A percentile compares a stretch with the other conserved stretches of the same genome.
phyloP scores from a whole-genome alignment of 2,113 vertebrate species.

The Pachycephala philippinensis region DNA sequence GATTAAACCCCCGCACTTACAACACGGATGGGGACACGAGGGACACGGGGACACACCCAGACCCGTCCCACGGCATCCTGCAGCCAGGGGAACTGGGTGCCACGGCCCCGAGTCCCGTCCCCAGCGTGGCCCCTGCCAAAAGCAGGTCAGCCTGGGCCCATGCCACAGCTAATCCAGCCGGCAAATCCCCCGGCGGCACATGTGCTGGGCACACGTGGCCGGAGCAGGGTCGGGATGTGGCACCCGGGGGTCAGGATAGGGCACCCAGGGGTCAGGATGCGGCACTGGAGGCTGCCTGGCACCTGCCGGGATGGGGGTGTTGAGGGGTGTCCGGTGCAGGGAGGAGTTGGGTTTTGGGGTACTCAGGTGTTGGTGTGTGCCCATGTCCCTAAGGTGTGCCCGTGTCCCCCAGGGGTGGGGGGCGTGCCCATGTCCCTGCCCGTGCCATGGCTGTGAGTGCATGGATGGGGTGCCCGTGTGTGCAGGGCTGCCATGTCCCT shows the following conservation, averaged over 20 bases:
- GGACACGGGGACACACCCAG: not conserved
- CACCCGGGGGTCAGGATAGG: not conserved
- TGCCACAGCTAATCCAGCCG: not conserved
- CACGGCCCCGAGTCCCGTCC: accelerated
- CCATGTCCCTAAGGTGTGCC: not conserved
- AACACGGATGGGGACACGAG: accelerated
- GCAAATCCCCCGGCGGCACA: not conserved
- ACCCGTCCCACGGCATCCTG: accelerated
- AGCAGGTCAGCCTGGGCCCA: not conserved
- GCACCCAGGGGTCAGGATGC: not conserved
- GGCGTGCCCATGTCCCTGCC: not conserved
- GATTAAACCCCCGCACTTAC: not conserved
- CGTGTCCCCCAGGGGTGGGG: not conserved
- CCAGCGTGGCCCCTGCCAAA: not conserved
- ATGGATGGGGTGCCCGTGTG: accelerated
- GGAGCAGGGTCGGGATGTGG: not conserved
- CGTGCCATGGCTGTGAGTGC: not conserved
- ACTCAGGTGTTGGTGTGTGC: accelerated
- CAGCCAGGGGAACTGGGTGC: not conserved
- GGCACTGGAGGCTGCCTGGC: not conserved
- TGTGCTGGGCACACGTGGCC: not conserved
- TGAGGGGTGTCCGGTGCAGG: accelerated
- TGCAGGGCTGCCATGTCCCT: not conserved
- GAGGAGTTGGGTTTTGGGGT: not conserved
- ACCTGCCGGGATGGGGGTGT: accelerated